These are phyloP conservation scores for Nemopilema nomurai DNA, from an alignment of 30 jellyfish, hydroid and myxozoan species.

Conservation along the genomic window DNA sequence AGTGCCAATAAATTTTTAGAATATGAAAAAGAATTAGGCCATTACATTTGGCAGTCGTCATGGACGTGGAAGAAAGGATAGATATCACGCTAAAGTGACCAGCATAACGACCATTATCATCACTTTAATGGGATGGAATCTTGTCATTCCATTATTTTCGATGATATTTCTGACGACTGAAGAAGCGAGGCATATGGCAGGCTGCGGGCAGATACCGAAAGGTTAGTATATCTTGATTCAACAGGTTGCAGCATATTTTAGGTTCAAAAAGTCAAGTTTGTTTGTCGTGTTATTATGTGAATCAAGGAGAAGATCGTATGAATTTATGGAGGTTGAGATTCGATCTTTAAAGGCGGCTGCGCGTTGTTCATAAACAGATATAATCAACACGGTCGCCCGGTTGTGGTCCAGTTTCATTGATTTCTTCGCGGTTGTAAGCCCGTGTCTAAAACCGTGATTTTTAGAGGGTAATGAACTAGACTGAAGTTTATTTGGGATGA, in stretches of 20 bases:
- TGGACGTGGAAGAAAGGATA: slow-evolving; percentile 17
- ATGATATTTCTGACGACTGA: not conserved
- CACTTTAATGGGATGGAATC: slow-evolving; percentile 2
- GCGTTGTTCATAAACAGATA: too few species aligned
- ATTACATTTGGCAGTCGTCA: slow-evolving; percentile 16
- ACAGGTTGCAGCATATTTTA: not conserved
- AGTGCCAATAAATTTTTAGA: not conserved
- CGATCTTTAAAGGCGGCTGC: too few species aligned
- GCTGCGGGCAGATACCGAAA: not conserved
- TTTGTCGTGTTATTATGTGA: not conserved
- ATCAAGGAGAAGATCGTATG: not conserved
- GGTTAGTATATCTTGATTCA: not conserved
- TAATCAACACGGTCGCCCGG: too few species aligned
- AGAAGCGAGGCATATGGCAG: not conserved
- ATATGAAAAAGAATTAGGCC: slow-evolving; percentile 1
- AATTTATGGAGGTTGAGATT: not conserved
- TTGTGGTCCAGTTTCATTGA: not conserved
- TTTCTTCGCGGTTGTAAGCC: not conserved
- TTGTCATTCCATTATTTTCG: not conserved
- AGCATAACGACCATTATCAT: slow-evolving; percentile 15
- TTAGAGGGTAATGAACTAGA: too few species aligned
- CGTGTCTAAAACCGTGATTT: not conserved
- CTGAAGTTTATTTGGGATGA: too few species aligned
- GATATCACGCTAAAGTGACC: not conserved
- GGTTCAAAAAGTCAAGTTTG: not conserved